phyloP scores from a whole-genome alignment of 2,888 invertebrate genomes.

The Ligdia adustata region DNA sequence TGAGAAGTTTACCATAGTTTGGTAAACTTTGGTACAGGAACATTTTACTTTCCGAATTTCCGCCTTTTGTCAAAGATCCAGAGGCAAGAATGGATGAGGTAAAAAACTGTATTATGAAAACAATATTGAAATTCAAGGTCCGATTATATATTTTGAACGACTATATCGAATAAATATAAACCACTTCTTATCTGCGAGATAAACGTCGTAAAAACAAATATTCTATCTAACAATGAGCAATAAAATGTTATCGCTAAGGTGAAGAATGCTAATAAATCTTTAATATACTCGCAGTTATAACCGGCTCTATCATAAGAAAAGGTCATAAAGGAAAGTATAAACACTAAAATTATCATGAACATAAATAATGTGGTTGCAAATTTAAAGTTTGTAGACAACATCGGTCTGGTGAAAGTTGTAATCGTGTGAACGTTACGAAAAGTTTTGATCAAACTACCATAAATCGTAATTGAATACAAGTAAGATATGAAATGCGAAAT shows the following conservation, averaged over 20 bases:
- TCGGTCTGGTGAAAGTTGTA: too few relatives aligned
- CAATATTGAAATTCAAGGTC: too few relatives aligned
- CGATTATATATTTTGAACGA: too few relatives aligned
- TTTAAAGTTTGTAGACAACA: slow-evolving; percentile 4
- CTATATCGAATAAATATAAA: not conserved
- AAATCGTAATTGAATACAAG: too few relatives aligned
- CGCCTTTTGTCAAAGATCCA: too few relatives aligned
- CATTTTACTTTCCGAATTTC: too few relatives aligned
- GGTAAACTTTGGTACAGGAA: too few relatives aligned
- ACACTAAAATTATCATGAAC: slow-evolving; percentile 20
- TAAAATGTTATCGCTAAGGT: slow-evolving; percentile 30
- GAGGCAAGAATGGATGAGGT: too few relatives aligned
- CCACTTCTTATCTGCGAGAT: slow-evolving; percentile 22
- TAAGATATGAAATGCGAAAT: slow-evolving; percentile 22
- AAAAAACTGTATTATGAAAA: too few relatives aligned
- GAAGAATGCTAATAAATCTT: slow-evolving; percentile 26
- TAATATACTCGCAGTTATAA: slow-evolving; percentile 16
- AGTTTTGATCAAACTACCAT: too few relatives aligned
- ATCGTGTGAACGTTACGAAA: too few relatives aligned
- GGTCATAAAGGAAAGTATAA: slow-evolving; percentile 28
- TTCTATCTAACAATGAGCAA: slow-evolving; percentile 31
- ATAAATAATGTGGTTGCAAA: slow-evolving; percentile 10
- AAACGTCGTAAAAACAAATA: slow-evolving; percentile 29
- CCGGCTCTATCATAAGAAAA: slow-evolving; percentile 26
- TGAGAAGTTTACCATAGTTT: too few relatives aligned